Evolutionary conservation across 2,888 invertebrate genomes (phyloP).

Genomic region (Drosophila anceps): DNA sequence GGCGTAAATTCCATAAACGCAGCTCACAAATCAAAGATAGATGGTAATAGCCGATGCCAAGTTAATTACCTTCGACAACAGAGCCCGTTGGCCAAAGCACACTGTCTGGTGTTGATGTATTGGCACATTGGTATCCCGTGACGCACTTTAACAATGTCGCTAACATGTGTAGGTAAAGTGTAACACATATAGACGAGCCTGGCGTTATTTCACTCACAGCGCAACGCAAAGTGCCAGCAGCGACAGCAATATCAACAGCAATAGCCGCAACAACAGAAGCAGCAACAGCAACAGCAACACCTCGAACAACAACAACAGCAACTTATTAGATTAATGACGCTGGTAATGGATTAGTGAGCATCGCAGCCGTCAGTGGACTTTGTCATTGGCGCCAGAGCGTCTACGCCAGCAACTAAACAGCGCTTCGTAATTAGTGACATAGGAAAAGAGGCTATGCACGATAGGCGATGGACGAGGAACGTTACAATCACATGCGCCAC

Average conservation of each 20-base stretch:
- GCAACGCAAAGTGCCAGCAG: constrained; percentile 52
- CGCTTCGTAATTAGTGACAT: constrained; percentile 74
- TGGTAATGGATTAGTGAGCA: constrained; percentile 79
- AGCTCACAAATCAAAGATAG: constrained; percentile 42
- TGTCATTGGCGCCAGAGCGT: constrained; percentile 60
- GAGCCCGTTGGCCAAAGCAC: neutral
- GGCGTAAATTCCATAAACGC: constrained; percentile 40
- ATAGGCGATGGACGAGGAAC: constrained; percentile 13
- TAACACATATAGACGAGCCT: constrained; percentile 40
- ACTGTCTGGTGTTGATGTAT: constrained; percentile 48
- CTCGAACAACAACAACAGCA: constrained; percentile 46
- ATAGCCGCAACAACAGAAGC: constrained; percentile 21
- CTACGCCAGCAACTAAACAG: constrained; percentile 63
- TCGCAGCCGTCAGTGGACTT: constrained; percentile 60
- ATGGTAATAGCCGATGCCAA: constrained; percentile 44
- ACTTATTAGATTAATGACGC: constrained; percentile 81
- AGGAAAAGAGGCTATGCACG: constrained; percentile 53
- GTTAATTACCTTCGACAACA: constrained; percentile 49
- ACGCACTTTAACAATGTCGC: constrained; percentile 51
- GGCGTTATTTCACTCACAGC: constrained; percentile 40
- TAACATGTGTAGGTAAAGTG: constrained; percentile 67
- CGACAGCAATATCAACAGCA: constrained; percentile 28
- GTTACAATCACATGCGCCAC: constrained; percentile 36
- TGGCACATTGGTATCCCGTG: constrained; percentile 66
- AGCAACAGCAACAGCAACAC: constrained; percentile 28